Conservation (phyloP, 2,113 vertebrate species). For the Melanostigma gelatinosum region DNA sequence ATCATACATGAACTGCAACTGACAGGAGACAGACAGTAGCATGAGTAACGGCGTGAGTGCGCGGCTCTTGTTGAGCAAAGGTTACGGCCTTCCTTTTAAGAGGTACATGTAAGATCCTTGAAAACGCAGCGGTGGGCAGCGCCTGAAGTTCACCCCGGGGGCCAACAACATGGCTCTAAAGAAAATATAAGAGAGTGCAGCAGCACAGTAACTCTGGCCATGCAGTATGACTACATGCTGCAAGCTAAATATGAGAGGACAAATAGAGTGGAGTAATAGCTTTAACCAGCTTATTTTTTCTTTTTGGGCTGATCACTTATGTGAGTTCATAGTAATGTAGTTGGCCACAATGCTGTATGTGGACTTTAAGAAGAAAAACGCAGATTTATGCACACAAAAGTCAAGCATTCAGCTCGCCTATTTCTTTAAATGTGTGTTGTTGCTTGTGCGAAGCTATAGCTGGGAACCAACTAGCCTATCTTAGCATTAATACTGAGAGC, state of each 20-base stretch:
- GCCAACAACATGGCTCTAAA: constrained; percentile 26
- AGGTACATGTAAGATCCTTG: constrained; percentile 59
- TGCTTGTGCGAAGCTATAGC: not conserved
- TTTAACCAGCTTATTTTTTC: not conserved
- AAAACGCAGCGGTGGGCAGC: constrained; percentile 38
- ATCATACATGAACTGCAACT: constrained; percentile 21
- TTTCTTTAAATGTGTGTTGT: not conserved
- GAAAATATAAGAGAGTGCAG: constrained; percentile 26
- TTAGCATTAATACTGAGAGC: not conserved
- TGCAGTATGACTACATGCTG: not conserved
- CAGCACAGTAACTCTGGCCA: not conserved
- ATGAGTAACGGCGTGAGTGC: constrained; percentile 34
- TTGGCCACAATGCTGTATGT: not conserved
- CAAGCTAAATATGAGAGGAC: not conserved
- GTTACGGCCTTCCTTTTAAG: constrained; percentile 47
- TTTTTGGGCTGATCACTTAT: not conserved
- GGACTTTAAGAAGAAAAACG: not conserved
- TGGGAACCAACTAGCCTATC: not conserved
- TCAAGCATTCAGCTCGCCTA: not conserved
- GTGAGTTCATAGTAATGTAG: not conserved
- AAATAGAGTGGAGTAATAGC: not conserved
- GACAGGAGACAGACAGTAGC: constrained; percentile 24
- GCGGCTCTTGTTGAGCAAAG: constrained; percentile 57
- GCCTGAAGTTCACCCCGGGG: constrained; percentile 37
- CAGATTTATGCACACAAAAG: not conserved